Conservation (phyloP, 2,888 invertebrate species). For the Syritta pipiens region DNA sequence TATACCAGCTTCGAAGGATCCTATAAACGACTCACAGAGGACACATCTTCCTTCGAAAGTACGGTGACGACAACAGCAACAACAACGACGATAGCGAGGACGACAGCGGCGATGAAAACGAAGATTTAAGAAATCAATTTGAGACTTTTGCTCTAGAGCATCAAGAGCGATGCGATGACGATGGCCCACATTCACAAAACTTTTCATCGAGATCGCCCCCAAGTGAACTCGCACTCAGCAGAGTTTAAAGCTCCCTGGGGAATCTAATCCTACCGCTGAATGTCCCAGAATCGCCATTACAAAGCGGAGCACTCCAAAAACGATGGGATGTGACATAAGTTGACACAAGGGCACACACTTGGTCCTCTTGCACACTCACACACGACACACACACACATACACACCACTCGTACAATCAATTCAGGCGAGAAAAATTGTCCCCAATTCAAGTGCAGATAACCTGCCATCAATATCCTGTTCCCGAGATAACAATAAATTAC, state of each 20-base stretch:
- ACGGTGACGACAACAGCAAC: too few species aligned
- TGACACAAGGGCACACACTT: conserved; percentile 47
- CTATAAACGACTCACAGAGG: conserved; percentile 46
- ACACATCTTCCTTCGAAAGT: conserved; percentile 36
- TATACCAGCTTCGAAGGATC: not conserved
- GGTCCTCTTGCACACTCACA: conserved; percentile 14
- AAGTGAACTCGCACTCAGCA: conserved; percentile 23
- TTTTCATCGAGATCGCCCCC: conserved; percentile 41
- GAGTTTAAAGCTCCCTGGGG: conserved; percentile 63
- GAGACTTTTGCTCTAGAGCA: conserved; percentile 18
- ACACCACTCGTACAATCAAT: too few species aligned
- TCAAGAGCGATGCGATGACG: conserved; percentile 8
- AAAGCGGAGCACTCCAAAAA: not conserved
- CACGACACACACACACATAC: too few species aligned
- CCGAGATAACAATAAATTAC: conserved; percentile 65
- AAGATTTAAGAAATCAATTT: conserved; percentile 68
- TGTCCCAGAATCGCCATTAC: conserved; percentile 1
- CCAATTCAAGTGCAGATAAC: conserved; percentile 66
- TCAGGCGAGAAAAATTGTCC: conserved; percentile 60
- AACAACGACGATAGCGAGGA: too few species aligned
- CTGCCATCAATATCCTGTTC: conserved; percentile 67
- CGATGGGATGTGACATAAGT: conserved; percentile 49
- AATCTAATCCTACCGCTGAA: conserved; percentile 1
- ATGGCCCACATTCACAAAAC: conserved; percentile 25
- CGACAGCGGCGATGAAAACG: conserved; percentile 21